Evolutionary conservation across 2,113 vertebrate species (phyloP).

Genomic region (Anser cygnoides): DNA sequence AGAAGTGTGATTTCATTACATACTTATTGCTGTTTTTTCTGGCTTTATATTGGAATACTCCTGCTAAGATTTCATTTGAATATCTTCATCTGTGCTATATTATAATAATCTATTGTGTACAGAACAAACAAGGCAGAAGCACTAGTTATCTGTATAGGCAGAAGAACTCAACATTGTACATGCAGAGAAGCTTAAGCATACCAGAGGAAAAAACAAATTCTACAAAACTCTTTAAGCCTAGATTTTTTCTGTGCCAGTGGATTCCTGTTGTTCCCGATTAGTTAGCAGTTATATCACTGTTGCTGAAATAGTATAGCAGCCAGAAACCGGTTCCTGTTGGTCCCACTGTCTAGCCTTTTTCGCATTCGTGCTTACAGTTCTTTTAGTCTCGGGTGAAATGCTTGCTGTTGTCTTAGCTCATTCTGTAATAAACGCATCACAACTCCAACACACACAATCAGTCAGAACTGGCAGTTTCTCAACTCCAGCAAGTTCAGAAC

Average conservation of each 20-base stretch:
- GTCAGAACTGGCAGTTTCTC: conserved; percentile 21
- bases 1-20: neutral
- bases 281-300: neutral
- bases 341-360: neutral
- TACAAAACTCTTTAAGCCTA: neutral
- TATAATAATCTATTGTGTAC: neutral
- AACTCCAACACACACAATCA: conserved; percentile 4
- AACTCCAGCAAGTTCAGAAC: neutral
- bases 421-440: conserved; percentile 12
- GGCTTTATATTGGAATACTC: neutral
- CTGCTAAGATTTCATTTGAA: neutral
- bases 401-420: conserved; percentile 19
- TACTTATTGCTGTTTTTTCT: neutral
- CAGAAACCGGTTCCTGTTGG: neutral
- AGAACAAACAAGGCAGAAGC: neutral
- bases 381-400: neutral
- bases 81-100: neutral
- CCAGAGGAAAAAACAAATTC: neutral
- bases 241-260: neutral
- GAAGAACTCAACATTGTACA: neutral
- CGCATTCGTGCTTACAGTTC: neutral
- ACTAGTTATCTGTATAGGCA: neutral
- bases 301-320: neutral
- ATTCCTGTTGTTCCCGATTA: neutral
- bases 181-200: neutral